Percentiles rank a stretch among this genome's conserved stretches.
These are phyloP conservation scores for Mayetiola destructor DNA, from an alignment of 2,888 invertebrate genomes.

Conservation along the genomic window DNA sequence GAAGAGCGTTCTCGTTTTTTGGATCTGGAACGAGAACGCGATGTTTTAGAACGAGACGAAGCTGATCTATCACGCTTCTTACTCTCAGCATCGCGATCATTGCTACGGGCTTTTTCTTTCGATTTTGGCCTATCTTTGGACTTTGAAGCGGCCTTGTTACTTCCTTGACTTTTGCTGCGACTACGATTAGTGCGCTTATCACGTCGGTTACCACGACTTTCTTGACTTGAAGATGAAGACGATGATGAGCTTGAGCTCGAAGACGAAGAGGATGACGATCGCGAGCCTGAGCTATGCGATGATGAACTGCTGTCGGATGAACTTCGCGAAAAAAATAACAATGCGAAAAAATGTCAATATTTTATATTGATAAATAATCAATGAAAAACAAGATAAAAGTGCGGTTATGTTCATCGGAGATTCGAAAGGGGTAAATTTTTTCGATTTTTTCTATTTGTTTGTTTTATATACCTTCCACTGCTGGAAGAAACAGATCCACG, in stretches of 20 bases:
- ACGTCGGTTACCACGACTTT: slow-evolving; percentile 47
- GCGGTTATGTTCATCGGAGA: too few species aligned
- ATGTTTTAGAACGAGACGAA: slow-evolving; percentile 25
- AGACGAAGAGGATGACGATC: slow-evolving; percentile 40
- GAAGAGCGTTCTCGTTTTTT: slow-evolving; percentile 71
- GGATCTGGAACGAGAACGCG: slow-evolving; percentile 36
- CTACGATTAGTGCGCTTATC: slow-evolving; percentile 41
- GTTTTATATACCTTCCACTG: slow-evolving; percentile 58
- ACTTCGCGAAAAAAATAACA: slow-evolving; percentile 30
- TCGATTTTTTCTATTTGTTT: slow-evolving; percentile 1
- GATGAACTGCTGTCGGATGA: slow-evolving; percentile 75
- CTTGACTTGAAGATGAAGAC: slow-evolving; percentile 50
- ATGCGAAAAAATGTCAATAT: not conserved
- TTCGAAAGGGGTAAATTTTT: not conserved
- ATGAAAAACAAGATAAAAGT: not conserved
- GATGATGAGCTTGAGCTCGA: slow-evolving; percentile 52
- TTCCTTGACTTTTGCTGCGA: slow-evolving; percentile 34
- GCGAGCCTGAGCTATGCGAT: slow-evolving; percentile 63
- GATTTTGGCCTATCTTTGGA: slow-evolving; percentile 37
- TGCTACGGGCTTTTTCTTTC: slow-evolving; percentile 31
- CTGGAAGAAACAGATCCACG: slow-evolving; percentile 69
- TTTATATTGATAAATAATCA: not conserved
- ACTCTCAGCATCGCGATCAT: slow-evolving; percentile 12
- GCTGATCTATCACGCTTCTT: slow-evolving; percentile 16
- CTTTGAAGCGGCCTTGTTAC: slow-evolving; percentile 23